Conservation (phyloP, 2,888 invertebrate species). For the Leptodirus hochenwartii region DNA sequence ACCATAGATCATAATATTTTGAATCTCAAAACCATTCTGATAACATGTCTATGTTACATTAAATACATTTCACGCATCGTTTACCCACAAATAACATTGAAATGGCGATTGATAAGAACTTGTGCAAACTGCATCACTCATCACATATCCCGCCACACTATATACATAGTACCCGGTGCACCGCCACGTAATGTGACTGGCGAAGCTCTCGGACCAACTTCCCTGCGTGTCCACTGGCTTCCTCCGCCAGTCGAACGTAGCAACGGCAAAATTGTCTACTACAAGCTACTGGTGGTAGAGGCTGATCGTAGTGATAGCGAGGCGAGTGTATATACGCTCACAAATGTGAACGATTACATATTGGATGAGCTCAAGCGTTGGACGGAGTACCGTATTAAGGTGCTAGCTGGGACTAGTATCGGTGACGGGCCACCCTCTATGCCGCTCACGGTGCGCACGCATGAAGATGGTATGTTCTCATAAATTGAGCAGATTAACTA, state of each 20-base stretch:
- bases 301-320: conserved; percentile 70
- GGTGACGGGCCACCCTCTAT: conserved; percentile 91
- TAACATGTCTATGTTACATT: too few species aligned
- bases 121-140: conserved; percentile 13
- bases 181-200: conserved; percentile 90
- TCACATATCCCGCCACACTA: conserved; percentile 15
- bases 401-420: conserved; percentile 87
- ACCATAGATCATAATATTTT: too few species aligned
- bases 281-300: conserved; percentile 83
- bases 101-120: conserved; percentile 5
- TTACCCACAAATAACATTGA: too few species aligned
- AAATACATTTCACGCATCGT: too few species aligned
- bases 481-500: too few species aligned
- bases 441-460: conserved; percentile 83
- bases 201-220: conserved; percentile 71
- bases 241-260: conserved; percentile 82
- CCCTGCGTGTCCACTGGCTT: conserved; percentile 79
- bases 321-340: conserved; percentile 61
- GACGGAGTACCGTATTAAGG: conserved; percentile 95
- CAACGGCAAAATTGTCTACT: conserved; percentile 86
- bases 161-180: conserved; percentile 88
- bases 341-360: conserved; percentile 51
- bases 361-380: conserved; percentile 84
- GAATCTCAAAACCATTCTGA: too few species aligned
- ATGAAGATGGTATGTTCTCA: conserved; percentile 93